Evolutionary conservation across 2,797 vertebrate species (phyloP), one percentile per base, ranked within the genome.

Genomic region (Gymnopithys bicolor): DNA sequence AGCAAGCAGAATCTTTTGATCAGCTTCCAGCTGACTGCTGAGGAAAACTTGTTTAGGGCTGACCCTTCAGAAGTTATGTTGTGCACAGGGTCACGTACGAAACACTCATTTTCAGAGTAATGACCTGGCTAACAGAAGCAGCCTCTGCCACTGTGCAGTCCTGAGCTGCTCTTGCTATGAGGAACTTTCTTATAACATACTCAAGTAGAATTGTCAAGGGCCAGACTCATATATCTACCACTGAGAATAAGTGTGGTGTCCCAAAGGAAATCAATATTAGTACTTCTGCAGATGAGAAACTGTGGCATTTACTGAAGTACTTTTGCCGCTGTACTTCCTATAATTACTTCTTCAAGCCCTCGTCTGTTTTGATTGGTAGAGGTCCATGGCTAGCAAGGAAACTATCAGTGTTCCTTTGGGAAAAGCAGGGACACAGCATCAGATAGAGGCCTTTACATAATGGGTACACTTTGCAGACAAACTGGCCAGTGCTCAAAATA

Each of bases 341-440:
- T 11, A 90, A 94, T 69, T 56, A 90, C 69, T 88, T 80, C 60
- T 92, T 84, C 69, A 89, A 90, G 68, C 32, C 11, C 62, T 87
- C 78, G 73, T 88, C 82, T 93, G 73, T 92, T 94, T 89, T 71
- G 82, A 68, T 71, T 96, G 79, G 82, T 92, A 55, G 32, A 91
- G 33, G 69, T 92, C 89, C 84, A 78, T 19, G 28, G 51, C 73
- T 89, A 92, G 73, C 87, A 85, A 89, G 90, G 91, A 95, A 91
- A 37, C 81, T 74, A 83, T 73, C 58, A 89, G 67, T 52, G 77
- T 64, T 96, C 87, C 79, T 89, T 82, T 45, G 70, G 56, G 74
- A 27, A 90, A 86, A 85, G 55, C 9, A 27, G 39, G 39, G 32
- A 84, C n/a, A 90, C 7, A 71, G 39, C 35, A 75, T 78, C 43